These are phyloP conservation scores for Dasypogon diadema DNA, from an alignment of 2,888 invertebrate species.

Conservation along the genomic window DNA sequence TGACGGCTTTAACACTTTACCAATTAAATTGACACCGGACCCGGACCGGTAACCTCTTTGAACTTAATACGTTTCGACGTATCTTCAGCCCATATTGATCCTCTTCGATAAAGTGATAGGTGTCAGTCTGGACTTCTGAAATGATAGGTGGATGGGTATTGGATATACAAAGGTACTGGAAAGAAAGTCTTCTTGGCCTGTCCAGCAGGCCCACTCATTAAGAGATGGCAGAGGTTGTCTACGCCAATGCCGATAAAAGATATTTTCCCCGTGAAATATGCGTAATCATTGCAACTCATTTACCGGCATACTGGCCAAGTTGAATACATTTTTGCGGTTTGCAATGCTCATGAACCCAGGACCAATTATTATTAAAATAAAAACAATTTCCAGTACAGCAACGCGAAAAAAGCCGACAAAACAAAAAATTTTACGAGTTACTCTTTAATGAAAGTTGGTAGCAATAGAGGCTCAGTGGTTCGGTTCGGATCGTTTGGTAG, in stretches of 20 bases:
- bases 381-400: not conserved
- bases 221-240: not conserved
- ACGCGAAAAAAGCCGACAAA: not conserved
- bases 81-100: not conserved
- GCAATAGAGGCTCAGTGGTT: constrained; percentile 15
- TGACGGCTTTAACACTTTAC: constrained; percentile 52
- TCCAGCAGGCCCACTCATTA: not conserved
- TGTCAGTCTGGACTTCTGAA: constrained; percentile 8
- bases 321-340: constrained; percentile 19
- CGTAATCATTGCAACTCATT: not conserved
- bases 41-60: constrained; percentile 28
- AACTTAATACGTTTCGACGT: not conserved
- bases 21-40: constrained; percentile 52
- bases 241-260: not conserved
- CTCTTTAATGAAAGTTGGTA: constrained; percentile 30
- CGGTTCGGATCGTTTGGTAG: not conserved
- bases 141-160: not conserved
- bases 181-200: not conserved
- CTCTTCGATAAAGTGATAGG: constrained; percentile 22
- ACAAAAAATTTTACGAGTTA: constrained; percentile 4
- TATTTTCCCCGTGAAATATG: constrained; percentile 7
- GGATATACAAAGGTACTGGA: not conserved
- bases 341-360: not conserved
- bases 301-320: not conserved
- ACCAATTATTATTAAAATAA: not conserved